phyloP scores from a whole-genome alignment of 2,113 vertebrate genomes.

The Monarcha castaneiventris region DNA sequence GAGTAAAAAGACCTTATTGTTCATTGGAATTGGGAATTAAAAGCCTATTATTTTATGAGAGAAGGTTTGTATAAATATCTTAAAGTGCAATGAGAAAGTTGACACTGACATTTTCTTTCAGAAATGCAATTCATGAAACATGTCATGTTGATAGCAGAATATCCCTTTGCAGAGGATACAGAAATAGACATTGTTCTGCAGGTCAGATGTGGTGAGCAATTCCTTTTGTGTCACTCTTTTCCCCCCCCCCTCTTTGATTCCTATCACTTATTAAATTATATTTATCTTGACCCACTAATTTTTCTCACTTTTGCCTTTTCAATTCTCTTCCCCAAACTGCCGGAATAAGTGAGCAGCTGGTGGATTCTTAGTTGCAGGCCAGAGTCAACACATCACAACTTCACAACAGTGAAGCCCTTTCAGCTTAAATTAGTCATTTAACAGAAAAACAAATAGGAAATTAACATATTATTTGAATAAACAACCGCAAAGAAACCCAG shows the following conservation, averaged over 20 bases:
- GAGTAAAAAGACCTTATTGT: not conserved
- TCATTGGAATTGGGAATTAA: not conserved
- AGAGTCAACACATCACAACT: not conserved
- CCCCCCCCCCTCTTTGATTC: rapidly evolving
- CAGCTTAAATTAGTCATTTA: not conserved
- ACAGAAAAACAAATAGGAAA: not conserved
- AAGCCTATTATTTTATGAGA: not conserved
- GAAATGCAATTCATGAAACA: not conserved
- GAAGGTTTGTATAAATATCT: not conserved
- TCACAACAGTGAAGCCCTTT: not conserved
- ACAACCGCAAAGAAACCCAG: not conserved
- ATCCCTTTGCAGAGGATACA: not conserved
- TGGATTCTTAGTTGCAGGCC: not conserved
- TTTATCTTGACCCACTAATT: not conserved
- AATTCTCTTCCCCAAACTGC: not conserved
- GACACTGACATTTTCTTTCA: not conserved
- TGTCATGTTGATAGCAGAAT: not conserved
- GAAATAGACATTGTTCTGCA: not conserved
- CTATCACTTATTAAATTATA: not conserved
- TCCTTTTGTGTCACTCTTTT: not conserved
- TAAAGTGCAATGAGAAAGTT: not conserved
- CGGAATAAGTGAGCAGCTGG: not conserved
- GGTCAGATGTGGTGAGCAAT: not conserved
- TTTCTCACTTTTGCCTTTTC: not conserved
- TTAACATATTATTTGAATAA: not conserved